Percentiles rank a stretch among this genome's conserved stretches.
Conservation (phyloP, 2,888 invertebrate genomes). For the Cephus sareptanus region DNA sequence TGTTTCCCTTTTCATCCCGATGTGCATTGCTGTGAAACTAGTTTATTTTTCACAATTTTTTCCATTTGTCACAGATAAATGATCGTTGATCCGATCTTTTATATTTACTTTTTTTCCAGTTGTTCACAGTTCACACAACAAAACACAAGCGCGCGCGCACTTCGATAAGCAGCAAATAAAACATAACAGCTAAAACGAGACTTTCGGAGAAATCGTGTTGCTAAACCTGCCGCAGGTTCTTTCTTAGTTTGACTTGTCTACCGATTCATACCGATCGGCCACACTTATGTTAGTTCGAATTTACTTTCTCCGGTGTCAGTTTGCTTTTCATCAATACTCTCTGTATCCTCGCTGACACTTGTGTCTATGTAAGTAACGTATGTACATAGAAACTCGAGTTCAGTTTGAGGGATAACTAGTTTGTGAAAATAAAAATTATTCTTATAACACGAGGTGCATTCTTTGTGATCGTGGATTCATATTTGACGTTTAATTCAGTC, state of each 20-base stretch:
- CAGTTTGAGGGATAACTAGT: background rate
- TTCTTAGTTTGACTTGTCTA: background rate
- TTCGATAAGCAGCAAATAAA: slow-evolving; percentile 32
- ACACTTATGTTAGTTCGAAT: background rate
- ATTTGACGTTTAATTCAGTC: background rate
- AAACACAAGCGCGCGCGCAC: background rate
- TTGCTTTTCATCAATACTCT: background rate
- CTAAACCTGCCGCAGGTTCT: background rate
- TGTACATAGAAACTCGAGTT: background rate
- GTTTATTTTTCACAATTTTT: background rate
- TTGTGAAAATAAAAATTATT: background rate
- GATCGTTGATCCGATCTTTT: background rate
- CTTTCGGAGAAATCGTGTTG: background rate
- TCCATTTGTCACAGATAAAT: background rate
- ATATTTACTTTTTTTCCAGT: background rate
- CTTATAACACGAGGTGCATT: background rate
- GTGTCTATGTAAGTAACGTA: background rate
- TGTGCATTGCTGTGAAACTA: background rate
- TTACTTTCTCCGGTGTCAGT: background rate
- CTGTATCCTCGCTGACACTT: background rate
- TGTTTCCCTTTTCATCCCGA: background rate
- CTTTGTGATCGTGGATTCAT: background rate
- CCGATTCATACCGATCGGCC: background rate
- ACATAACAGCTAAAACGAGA: background rate
- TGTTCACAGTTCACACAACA: background rate